Evolutionary conservation across 2,113 vertebrate species (phyloP), one percentile per base, ranked within the genome.

Genomic region (Microcebus tavaratra): DNA sequence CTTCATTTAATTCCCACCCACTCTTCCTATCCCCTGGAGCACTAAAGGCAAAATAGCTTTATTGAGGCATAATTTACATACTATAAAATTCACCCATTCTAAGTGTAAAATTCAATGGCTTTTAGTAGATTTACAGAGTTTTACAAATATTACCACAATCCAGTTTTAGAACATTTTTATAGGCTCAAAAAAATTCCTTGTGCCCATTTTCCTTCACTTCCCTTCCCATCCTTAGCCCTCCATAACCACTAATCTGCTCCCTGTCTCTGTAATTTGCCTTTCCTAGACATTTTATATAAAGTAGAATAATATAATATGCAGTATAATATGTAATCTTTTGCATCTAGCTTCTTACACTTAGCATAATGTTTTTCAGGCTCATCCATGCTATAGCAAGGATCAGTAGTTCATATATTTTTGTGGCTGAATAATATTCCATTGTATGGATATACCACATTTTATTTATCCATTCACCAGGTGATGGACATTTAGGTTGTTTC

Each of bases 31-130:
- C 39, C n/a, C 61, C 61, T 91, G 87, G 45, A 86, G 53, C n/a
- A 50, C 95, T 91, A 88, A 95, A 78, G 92, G 76, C 36, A 87
- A 84, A 94, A 73, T 23, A 81, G 72, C 34, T 96, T 97, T 96
- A 91, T 21, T 45, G 89, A 96, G 61, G 39, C 50, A 88, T 88
- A 80, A 87, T 95, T 95, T 92, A 78, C n/a, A 72, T 84, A 91
- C 81, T 76, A 80, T 59, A 94, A 93, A 94, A 90, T 94, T 75
- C 25, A 80, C 17, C 70, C 65, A 59, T 78, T 96, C 85, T 76
- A 75, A 89, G 39, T 63, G 20, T 94, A 81, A 87, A 94, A 94
- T 59, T 53, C 29, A 85, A 48, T 92, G 89, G n/a, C 20, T 90
- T 88, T 94, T 76, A 78, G 79, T 53, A 88, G 86, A 31, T 86